Percentiles rank a stretch among this genome's conserved stretches.
Conservation (phyloP, 2,888 invertebrate genomes). For the Gasteruption jaculator region DNA sequence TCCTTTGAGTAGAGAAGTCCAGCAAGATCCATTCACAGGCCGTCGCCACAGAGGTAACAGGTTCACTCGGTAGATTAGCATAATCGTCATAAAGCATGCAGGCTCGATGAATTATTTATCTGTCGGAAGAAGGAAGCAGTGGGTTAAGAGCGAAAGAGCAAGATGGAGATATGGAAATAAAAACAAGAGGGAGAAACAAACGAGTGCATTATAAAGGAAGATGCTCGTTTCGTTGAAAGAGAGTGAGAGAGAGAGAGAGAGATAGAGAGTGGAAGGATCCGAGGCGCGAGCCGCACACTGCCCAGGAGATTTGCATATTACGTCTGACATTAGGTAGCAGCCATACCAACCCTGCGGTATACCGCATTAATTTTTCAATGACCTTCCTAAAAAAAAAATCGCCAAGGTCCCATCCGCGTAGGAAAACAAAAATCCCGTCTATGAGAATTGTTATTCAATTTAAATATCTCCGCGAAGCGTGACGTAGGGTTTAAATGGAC, state of each 20-base stretch:
- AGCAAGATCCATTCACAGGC: slow-evolving; percentile 29
- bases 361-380: slow-evolving; percentile 46
- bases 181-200: slow-evolving; percentile 23
- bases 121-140: slow-evolving; percentile 36
- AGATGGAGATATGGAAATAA: slow-evolving; percentile 20
- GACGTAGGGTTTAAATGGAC: too few relatives aligned
- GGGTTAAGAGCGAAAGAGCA: slow-evolving; percentile 20
- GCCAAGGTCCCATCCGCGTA: too few relatives aligned
- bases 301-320: slow-evolving; percentile 46
- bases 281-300: slow-evolving; percentile 34
- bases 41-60: slow-evolving; percentile 40
- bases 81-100: slow-evolving; percentile 51
- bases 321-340: slow-evolving; percentile 38
- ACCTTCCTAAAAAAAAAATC: too few relatives aligned
- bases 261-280: slow-evolving; percentile 21
- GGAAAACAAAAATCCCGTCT: too few relatives aligned
- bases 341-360: slow-evolving; percentile 39
- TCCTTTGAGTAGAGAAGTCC: too few relatives aligned
- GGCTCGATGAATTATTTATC: slow-evolving; percentile 51
- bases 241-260: slow-evolving; percentile 20
- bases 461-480: too few relatives aligned
- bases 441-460: too few relatives aligned
- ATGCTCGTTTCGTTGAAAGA: slow-evolving; percentile 17
- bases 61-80: slow-evolving; percentile 48
- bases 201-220: slow-evolving; percentile 20